phyloP scores from a whole-genome alignment of 2,888 invertebrate genomes.

The Troilus luridus region DNA sequence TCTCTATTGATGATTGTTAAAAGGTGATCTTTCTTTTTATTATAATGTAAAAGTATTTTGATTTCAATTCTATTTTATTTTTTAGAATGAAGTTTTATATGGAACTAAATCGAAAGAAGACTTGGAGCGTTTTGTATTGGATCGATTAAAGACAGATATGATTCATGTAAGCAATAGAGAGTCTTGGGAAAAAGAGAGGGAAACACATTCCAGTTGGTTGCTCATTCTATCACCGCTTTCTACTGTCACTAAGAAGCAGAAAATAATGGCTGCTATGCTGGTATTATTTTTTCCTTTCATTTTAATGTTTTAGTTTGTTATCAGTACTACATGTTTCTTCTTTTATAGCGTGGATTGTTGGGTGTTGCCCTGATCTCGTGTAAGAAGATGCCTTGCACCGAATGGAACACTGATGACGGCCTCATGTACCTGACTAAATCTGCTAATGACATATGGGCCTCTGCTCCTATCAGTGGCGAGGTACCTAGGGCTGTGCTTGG shows the following conservation, averaged over 20 bases:
- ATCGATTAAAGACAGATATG: conserved; percentile 71
- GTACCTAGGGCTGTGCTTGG: conserved; percentile 74
- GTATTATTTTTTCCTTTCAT: conserved; percentile 71
- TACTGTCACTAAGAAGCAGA: conserved; percentile 71
- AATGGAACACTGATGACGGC: conserved; percentile 52
- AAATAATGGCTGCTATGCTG: conserved; percentile 82
- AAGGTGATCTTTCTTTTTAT: not conserved
- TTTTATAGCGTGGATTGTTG: conserved; percentile 68
- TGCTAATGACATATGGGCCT: conserved; percentile 52
- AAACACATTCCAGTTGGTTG: conserved; percentile 71
- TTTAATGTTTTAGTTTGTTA: not conserved
- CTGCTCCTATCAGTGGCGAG: conserved; percentile 64
- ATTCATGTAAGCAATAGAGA: conserved; percentile 69
- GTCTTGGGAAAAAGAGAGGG: conserved; percentile 68
- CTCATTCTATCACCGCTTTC: conserved; percentile 74
- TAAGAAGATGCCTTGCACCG: conserved; percentile 65
- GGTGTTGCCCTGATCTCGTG: conserved; percentile 73
- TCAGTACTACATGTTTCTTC: not conserved
- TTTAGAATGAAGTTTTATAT: conserved; percentile 62
- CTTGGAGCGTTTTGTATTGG: conserved; percentile 77
- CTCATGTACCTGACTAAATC: conserved; percentile 63
- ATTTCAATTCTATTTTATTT: not conserved
- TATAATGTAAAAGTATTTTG: not conserved
- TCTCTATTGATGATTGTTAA: not conserved
- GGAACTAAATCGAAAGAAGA: conserved; percentile 68